phyloP scores from a whole-genome alignment of 2,888 invertebrate genomes.

The Sarcophaga variegata region DNA sequence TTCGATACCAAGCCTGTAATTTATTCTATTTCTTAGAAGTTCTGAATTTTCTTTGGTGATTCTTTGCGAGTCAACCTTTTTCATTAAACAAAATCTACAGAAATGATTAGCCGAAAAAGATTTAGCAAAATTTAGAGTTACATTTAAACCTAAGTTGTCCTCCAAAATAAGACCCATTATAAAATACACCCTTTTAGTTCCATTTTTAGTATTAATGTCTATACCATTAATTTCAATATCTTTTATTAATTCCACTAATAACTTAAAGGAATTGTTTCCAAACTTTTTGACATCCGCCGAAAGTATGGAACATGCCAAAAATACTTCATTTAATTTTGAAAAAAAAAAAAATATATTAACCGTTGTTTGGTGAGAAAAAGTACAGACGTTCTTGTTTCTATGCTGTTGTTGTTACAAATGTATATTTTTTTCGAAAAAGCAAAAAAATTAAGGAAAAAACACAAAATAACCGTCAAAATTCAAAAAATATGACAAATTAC shows the following conservation, averaged over 20 bases:
- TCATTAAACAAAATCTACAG: slow-evolving; percentile 13
- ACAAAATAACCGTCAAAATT: background rate
- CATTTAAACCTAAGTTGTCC: slow-evolving; percentile 22
- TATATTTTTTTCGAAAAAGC: background rate
- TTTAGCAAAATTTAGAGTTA: slow-evolving; percentile 17
- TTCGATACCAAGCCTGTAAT: background rate
- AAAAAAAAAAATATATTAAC: background rate
- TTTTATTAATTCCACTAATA: background rate
- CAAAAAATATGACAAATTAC: background rate
- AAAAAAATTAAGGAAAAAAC: background rate
- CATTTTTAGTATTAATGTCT: too few species aligned
- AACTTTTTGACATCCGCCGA: background rate
- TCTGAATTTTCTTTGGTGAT: background rate
- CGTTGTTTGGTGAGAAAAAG: background rate
- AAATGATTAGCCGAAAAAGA: slow-evolving; percentile 6
- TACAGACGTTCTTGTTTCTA: too few species aligned
- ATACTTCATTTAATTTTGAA: background rate
- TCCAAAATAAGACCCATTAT: background rate
- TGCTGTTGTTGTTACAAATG: background rate
- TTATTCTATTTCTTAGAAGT: slow-evolving; percentile 3
- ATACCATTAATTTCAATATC: too few species aligned
- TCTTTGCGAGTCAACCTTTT: slow-evolving; percentile 12
- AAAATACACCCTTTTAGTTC: slow-evolving; percentile 17
- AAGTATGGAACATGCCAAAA: slow-evolving; percentile 5
- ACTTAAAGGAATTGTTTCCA: background rate